These are phyloP conservation scores for Cactoblastis cactorum DNA, from an alignment of 2,888 invertebrate species.

Conservation along the genomic window DNA sequence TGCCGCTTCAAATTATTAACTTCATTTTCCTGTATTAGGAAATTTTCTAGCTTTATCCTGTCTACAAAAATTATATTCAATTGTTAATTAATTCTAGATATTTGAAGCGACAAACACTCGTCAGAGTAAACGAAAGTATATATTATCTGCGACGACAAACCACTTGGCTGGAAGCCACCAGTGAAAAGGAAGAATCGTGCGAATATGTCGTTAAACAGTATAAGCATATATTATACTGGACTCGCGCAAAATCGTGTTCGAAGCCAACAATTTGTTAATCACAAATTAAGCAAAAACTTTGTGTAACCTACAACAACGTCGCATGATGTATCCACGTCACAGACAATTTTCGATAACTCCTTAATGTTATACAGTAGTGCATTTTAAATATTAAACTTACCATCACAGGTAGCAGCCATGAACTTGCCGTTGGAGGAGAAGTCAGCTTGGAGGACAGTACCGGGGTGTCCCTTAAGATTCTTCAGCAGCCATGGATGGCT, in stretches of 20 bases:
- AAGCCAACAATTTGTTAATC: neutral
- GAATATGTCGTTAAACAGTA: neutral
- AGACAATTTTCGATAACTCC: neutral
- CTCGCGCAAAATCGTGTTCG: neutral
- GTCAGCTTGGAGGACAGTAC: conserved; percentile 86
- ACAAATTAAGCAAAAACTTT: neutral
- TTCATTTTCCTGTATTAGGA: conserved; percentile 1
- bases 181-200: conserved; percentile 1
- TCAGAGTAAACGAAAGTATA: conserved; percentile 2
- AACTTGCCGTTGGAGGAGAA: conserved; percentile 93
- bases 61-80: neutral
- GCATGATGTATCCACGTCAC: neutral
- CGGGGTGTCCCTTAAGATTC: conserved; percentile 90
- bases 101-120: conserved; percentile 2
- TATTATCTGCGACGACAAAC: neutral
- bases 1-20: conserved; percentile 3
- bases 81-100: neutral
- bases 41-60: conserved; percentile 1
- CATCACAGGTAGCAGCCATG: conserved; percentile 90
- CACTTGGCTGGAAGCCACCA: conserved; percentile 1
- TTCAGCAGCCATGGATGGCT: conserved; percentile 89
- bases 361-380: neutral
- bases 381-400: conserved; percentile 72
- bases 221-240: neutral
- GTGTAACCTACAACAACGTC: conserved; percentile 10